These are phyloP conservation scores for Prorops nasuta DNA, from an alignment of 1,140 invertebrate species.

Conservation along the genomic window DNA sequence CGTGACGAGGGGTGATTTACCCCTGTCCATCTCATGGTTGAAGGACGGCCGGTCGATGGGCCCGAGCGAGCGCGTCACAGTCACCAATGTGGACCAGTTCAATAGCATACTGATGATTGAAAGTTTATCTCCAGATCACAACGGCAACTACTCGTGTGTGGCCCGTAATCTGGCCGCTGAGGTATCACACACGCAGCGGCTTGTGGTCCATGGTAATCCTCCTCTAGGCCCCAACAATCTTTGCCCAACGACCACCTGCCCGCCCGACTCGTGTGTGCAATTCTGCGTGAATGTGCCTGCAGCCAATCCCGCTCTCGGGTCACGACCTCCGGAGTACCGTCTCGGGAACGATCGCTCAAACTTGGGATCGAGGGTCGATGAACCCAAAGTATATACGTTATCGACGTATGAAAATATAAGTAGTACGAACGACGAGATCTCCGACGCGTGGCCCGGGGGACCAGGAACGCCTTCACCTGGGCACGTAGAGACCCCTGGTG, in stretches of 20 bases:
- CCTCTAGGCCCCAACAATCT: constrained; percentile 43
- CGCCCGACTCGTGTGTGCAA: constrained; percentile 40
- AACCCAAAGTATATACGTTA: too few species aligned
- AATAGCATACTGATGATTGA: constrained; percentile 78
- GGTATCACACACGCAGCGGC: constrained; percentile 70
- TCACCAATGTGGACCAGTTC: constrained; percentile 73
- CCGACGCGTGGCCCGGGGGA: too few species aligned
- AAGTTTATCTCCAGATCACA: constrained; percentile 73
- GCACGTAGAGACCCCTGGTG: constrained; percentile 30
- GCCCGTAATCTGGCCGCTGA: constrained; percentile 72
- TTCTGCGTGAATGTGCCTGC: too few species aligned
- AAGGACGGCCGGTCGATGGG: constrained; percentile 71
- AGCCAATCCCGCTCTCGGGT: too few species aligned
- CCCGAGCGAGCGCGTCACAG: constrained; percentile 61
- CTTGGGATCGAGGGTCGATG: too few species aligned
- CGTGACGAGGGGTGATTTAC: constrained; percentile 75
- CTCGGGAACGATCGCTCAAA: too few species aligned
- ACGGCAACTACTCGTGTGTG: constrained; percentile 75
- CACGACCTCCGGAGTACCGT: too few species aligned
- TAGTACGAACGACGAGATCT: too few species aligned
- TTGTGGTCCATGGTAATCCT: constrained; percentile 79
- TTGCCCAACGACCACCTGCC: constrained; percentile 45
- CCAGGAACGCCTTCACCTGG: constrained; percentile 18
- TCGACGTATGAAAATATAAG: too few species aligned
- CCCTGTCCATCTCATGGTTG: constrained; percentile 73